A percentile compares a stretch with the other conserved stretches of the same genome.
Evolutionary conservation across 2,113 vertebrate species (phyloP).

Genomic region (Daboia siamensis): DNA sequence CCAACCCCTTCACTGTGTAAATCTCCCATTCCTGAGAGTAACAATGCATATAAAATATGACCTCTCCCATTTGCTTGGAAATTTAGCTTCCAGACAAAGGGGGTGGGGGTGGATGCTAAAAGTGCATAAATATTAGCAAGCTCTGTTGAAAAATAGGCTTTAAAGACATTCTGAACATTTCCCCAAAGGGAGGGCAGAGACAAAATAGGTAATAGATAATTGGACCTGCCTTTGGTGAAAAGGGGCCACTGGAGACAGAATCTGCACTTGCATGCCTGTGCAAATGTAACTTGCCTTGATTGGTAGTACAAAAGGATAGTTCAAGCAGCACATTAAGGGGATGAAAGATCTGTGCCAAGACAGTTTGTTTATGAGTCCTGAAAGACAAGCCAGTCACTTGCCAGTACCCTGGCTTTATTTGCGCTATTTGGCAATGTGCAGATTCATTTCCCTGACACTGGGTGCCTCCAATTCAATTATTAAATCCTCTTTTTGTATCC

Average conservation of each 20-base stretch:
- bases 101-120: background rate
- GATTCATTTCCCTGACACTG: background rate
- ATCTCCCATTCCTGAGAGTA: background rate
- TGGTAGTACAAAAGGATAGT: background rate
- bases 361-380: background rate
- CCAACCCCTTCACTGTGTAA: background rate
- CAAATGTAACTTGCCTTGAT: background rate
- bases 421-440: background rate
- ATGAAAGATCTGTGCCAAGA: background rate
- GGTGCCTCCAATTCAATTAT: slow-evolving; percentile 6
- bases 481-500: slow-evolving; percentile 7
- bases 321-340: background rate
- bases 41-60: background rate
- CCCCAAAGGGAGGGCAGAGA: background rate
- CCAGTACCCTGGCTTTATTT: background rate
- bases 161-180: background rate
- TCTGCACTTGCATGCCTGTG: background rate
- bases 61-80: background rate
- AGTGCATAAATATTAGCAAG: background rate
- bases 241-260: background rate
- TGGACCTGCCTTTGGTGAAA: background rate
- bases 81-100: background rate
- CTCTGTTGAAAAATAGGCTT: background rate
- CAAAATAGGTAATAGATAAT: background rate
- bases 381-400: slow-evolving; percentile 4